These are phyloP conservation scores for Syrrhaptes paradoxus DNA, from an alignment of 2,113 vertebrate species.

Conservation along the genomic window DNA sequence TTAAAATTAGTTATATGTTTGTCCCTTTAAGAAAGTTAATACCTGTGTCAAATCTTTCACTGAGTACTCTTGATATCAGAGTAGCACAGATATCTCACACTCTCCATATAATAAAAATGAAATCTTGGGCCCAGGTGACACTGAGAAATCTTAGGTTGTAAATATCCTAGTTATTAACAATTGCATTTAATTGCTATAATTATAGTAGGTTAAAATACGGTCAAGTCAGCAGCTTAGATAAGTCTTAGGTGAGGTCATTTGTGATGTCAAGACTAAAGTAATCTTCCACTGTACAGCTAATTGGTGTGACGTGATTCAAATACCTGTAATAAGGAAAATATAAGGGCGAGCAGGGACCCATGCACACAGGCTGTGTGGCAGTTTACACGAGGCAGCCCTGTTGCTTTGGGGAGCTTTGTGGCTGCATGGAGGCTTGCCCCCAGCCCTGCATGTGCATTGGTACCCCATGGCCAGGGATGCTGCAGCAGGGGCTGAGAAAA, in stretches of 20 bases:
- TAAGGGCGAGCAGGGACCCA: accelerated
- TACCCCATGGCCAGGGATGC: not conserved
- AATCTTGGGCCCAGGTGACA: not conserved
- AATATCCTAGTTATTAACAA: not conserved
- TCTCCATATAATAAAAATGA: not conserved
- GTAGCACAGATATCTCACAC: not conserved
- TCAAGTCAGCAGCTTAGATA: not conserved
- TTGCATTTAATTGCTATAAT: not conserved
- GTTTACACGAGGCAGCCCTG: not conserved
- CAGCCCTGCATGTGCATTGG: not conserved
- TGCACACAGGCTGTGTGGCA: not conserved
- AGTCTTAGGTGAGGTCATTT: not conserved
- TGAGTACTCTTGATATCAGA: not conserved
- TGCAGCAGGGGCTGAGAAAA: not conserved
- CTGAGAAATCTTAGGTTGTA: not conserved
- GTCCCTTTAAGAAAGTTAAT: not conserved
- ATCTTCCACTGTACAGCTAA: not conserved
- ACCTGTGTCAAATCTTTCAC: not conserved
- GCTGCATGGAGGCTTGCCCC: not conserved
- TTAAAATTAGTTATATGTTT: not conserved
- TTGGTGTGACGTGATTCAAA: not conserved
- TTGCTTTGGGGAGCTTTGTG: not conserved
- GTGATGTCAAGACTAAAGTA: not conserved
- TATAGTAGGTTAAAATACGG: not conserved
- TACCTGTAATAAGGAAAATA: not conserved